These are phyloP conservation scores for Lycodopsis pacificus DNA, from an alignment of 2,797 vertebrate genomes.

Conservation along the genomic window DNA sequence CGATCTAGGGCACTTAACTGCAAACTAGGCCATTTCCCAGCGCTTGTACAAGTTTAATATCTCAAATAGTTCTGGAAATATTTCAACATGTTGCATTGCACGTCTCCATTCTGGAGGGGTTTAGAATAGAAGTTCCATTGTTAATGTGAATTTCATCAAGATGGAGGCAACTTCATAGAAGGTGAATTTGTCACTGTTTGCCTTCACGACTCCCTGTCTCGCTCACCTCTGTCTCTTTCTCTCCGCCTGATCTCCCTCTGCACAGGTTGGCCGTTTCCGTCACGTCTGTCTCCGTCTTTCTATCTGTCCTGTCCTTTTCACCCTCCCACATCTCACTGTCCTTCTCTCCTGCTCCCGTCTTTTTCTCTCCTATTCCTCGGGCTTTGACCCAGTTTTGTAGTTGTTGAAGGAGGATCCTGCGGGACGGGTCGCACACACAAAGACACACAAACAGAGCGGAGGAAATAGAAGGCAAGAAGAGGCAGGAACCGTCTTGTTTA, in stretches of 20 bases:
- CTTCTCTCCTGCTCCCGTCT: constrained; percentile 31
- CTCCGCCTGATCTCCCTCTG: constrained; percentile 24
- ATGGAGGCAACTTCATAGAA: constrained; percentile 38
- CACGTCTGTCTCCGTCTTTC: constrained; percentile 23
- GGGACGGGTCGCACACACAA: constrained; percentile 53
- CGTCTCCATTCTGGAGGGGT: constrained; percentile 32
- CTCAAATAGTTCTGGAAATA: constrained; percentile 49
- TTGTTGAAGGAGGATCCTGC: constrained; percentile 73
- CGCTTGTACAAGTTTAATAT: constrained; percentile 39
- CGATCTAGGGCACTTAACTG: constrained; percentile 62
- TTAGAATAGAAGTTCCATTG: constrained; percentile 41
- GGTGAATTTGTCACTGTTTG: constrained; percentile 11
- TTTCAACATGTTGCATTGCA: constrained; percentile 55
- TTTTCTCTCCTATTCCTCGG: constrained; percentile 40
- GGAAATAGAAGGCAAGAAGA: constrained; percentile 58
- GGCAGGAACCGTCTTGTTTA: constrained; percentile 57
- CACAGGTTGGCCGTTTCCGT: constrained; percentile 45
- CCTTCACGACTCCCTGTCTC: not conserved
- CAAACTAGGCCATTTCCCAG: constrained; percentile 59
- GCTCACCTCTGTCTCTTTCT: constrained; percentile 15
- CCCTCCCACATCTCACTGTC: constrained; percentile 45
- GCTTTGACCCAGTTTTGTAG: constrained; percentile 78
- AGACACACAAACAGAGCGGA: constrained; percentile 31
- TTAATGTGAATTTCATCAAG: constrained; percentile 44
- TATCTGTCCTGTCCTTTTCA: constrained; percentile 46